Conservation (phyloP, 2,113 vertebrate genomes). For the Grammomys surdaster region DNA sequence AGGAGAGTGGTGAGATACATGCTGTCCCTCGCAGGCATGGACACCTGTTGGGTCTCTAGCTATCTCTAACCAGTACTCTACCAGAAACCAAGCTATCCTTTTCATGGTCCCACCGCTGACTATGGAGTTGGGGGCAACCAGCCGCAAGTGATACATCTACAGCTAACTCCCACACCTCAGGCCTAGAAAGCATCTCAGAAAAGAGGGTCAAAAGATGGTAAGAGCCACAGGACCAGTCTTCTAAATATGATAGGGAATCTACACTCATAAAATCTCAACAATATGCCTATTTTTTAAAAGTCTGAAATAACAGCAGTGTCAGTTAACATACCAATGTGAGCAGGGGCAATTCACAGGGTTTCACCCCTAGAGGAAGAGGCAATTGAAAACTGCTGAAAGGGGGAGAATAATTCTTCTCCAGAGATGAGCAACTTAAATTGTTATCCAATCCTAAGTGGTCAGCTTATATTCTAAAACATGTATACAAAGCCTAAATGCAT, state of each 20-base stretch:
- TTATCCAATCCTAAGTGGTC: background rate
- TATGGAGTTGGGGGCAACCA: no score
- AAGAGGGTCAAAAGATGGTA: background rate
- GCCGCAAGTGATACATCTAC: no score
- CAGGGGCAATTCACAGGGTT: background rate
- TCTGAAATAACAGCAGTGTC: background rate
- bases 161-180: background rate
- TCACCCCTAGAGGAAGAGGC: background rate
- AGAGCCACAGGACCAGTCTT: background rate
- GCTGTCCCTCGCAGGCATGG: no score
- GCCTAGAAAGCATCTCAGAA: background rate
- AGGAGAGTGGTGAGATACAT: no score
- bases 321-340: background rate
- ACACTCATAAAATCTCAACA: background rate
- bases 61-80: no score
- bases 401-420: background rate
- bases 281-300: background rate
- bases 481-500: background rate
- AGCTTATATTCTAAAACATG: background rate
- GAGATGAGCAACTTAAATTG: background rate
- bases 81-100: no score
- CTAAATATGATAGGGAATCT: background rate
- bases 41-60: no score
- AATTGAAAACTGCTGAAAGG: background rate
- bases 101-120: background rate